Conservation (phyloP, 2,797 vertebrate genomes). For the Acipenser oxyrinchus region DNA sequence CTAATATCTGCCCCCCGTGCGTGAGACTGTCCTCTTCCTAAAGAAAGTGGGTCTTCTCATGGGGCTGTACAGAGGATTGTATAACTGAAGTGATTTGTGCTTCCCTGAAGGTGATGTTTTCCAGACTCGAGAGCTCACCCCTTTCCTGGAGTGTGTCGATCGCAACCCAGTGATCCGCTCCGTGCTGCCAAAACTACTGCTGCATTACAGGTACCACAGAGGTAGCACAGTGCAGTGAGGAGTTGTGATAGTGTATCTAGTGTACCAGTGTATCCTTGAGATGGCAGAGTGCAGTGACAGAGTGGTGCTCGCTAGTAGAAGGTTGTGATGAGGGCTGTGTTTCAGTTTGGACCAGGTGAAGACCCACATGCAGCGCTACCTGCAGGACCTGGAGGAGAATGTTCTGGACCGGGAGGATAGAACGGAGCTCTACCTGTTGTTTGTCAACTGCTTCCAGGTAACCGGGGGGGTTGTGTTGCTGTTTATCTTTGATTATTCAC, state of each 20-base stretch:
- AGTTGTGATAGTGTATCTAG: too few species aligned
- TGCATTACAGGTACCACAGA: constrained; percentile 55
- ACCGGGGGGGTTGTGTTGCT: neutral
- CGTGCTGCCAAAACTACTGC: constrained; percentile 59
- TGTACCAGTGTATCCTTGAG: too few species aligned
- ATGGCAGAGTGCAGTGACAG: too few species aligned
- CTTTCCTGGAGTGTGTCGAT: constrained; percentile 63
- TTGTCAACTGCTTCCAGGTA: constrained; percentile 66
- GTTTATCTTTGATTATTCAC: too few species aligned
- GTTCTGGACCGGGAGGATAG: constrained; percentile 41
- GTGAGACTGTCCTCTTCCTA: neutral
- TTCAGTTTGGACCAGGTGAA: constrained; percentile 57
- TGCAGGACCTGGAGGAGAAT: constrained; percentile 48
- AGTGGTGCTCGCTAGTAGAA: too few species aligned
- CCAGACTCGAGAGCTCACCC: constrained; percentile 55
- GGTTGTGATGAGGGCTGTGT: neutral
- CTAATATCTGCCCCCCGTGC: neutral
- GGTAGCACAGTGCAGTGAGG: neutral
- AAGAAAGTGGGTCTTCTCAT: neutral
- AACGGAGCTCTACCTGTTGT: constrained; percentile 57
- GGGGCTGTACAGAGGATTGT: neutral
- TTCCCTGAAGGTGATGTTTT: constrained; percentile 44
- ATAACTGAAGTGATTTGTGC: neutral
- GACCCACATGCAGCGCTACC: constrained; percentile 49
- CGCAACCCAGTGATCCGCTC: constrained; percentile 60